Evolutionary conservation across 2,797 vertebrate genomes (phyloP).

Genomic region (Scyliorhinus canicula): DNA sequence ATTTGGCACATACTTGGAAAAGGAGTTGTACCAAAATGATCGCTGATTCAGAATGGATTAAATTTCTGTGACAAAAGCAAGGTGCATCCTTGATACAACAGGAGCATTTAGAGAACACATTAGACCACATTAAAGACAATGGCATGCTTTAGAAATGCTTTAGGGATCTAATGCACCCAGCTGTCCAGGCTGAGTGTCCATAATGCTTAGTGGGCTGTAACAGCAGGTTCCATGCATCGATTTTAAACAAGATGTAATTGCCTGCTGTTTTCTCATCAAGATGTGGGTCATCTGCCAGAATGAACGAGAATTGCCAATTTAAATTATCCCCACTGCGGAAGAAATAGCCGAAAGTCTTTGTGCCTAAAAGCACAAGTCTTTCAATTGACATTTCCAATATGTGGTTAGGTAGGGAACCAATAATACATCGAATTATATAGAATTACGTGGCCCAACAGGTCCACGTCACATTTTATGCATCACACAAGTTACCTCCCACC

Average conservation of each 20-base stretch:
- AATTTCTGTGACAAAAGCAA: not conserved
- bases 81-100: not conserved
- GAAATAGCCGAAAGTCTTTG: not conserved
- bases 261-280: constrained; percentile 34
- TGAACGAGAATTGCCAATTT: not conserved
- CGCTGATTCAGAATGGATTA: not conserved
- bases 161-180: constrained; percentile 17
- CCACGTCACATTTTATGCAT: no score
- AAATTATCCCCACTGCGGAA: not conserved
- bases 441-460: not conserved
- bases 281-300: constrained; percentile 14
- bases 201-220: constrained; percentile 31
- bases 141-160: not conserved
- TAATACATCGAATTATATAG: not conserved
- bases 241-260: constrained; percentile 37
- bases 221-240: not conserved
- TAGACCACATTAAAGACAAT: not conserved
- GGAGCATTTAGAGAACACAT: not conserved
- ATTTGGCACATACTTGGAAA: not conserved
- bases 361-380: not conserved
- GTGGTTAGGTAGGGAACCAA: not conserved
- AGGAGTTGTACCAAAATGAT: not conserved
- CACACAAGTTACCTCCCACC: not conserved
- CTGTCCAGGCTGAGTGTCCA: constrained; percentile 16
- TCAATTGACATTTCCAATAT: not conserved